Base-by-base conservation (phyloP, 2,113 vertebrate genomes). In the Odocoileus hemionus region DNA sequence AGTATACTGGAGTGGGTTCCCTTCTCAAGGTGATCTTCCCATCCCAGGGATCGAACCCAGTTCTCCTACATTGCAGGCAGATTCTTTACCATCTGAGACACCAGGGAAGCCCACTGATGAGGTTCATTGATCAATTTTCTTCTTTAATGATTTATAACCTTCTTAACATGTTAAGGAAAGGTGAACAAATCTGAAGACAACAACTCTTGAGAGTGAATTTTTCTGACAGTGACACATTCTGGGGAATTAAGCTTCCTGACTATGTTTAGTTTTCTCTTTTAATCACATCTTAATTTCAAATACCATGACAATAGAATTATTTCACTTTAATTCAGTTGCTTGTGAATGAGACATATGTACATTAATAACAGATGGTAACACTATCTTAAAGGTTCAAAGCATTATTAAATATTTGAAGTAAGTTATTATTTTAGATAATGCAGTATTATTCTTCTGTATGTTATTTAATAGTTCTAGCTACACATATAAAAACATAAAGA, bases 201-300 rank as follows among this genome's bases (percentile, higher is more conserved):
- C 67, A 43, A 80, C 39, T 1, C 13, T 79, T 57, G 10, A 12
- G 23, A 67, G 92, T 83, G 15, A 80, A 15, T 28, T 50, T 50
- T 86, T 95, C 83, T 88, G 70, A 82, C 5, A 58, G 14, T 86
- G 23, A n/a, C 74, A 74, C 16, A 76, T 39, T 92, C 11, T 67
- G 19, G 54, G 61, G 9, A 86, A 64, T 89, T 89, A 89, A 89
- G 39, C 45, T 76, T 52, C 33, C 13, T 94, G 67, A 14, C 21
- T 86, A 45, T 80, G 55, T 78, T 93, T 93, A 61, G 14, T 88
- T 97, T 36, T 83, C 10, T 54, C 26, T 89, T 95, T 89, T 89
- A 82, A 17, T 74, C 23, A 25, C 55, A 80, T 43, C n/a, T 94
- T 74, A 45, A 89, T 89, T 92, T 57, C n/a, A 43, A 57, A 74